Conservation (phyloP, 2,888 invertebrate species). For the Zhuqinia jingwanae region DNA sequence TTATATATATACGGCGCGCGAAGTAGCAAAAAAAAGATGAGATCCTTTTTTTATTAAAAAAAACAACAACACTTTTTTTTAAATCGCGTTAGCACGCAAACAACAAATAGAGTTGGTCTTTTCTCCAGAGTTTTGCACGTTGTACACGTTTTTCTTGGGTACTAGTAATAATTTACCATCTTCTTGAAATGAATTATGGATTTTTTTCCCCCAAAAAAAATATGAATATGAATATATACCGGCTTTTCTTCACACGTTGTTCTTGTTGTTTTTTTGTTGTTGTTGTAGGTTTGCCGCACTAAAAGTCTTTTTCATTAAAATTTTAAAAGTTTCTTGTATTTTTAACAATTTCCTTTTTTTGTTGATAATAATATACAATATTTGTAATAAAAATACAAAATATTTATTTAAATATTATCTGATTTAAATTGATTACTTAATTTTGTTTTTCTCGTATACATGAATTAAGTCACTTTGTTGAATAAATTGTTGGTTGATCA, state of each 20-base stretch:
- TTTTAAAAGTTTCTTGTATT: not conserved
- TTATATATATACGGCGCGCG: not conserved
- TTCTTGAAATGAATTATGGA: constrained; percentile 61
- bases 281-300: not conserved
- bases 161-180: constrained; percentile 7
- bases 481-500: not conserved
- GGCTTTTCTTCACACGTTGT: constrained; percentile 14
- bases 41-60: constrained; percentile 46
- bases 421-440: no score
- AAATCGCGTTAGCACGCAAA: constrained; percentile 8
- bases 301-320: not conserved
- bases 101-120: not conserved
- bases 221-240: constrained; percentile 2
- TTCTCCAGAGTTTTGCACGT: constrained; percentile 48
- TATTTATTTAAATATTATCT: not conserved
- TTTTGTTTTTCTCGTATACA: constrained; percentile 51
- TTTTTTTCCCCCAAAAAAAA: constrained; percentile 10
- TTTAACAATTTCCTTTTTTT: not conserved
- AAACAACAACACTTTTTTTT: constrained; percentile 19
- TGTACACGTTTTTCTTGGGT: constrained; percentile 33
- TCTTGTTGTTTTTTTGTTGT: not conserved
- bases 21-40: no score
- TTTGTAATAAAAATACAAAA: constrained; percentile 1
- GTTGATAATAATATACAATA: not conserved
- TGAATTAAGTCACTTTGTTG: constrained; percentile 43